Percentiles rank a stretch among this genome's conserved stretches.
phyloP scores from a whole-genome alignment of 2,797 vertebrate genomes.

The Pelochelys cantorii region DNA sequence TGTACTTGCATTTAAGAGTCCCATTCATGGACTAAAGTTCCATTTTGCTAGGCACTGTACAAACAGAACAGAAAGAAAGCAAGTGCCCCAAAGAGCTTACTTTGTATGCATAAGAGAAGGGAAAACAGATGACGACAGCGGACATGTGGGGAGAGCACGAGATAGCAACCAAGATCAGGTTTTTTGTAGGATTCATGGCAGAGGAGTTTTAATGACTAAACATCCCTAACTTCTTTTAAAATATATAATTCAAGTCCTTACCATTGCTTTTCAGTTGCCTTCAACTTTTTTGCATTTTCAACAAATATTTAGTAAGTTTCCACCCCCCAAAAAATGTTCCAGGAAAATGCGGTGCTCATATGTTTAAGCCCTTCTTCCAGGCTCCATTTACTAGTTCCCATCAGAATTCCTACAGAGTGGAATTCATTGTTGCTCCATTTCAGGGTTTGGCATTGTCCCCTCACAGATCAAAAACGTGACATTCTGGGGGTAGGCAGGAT shows the following conservation, averaged over 20 bases:
- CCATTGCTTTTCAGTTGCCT: background rate
- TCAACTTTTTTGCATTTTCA: background rate
- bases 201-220: background rate
- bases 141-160: background rate
- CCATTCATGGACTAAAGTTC: constrained; percentile 14
- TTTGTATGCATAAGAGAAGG: background rate
- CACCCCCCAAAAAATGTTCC: background rate
- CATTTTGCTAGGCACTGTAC: background rate
- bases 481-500: background rate
- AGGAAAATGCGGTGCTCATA: background rate
- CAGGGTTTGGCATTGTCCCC: background rate
- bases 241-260: background rate
- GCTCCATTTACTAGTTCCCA: background rate
- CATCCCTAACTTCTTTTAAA: background rate
- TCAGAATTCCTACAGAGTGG: background rate
- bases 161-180: background rate
- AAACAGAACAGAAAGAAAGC: background rate
- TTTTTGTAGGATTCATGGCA: background rate
- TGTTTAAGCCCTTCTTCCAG: background rate
- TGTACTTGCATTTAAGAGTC: background rate
- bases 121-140: background rate
- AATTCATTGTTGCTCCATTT: background rate
- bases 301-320: background rate
- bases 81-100: background rate
- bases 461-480: background rate